Base-by-base conservation (phyloP, 2,113 vertebrate species). In the Labeo catla region DNA sequence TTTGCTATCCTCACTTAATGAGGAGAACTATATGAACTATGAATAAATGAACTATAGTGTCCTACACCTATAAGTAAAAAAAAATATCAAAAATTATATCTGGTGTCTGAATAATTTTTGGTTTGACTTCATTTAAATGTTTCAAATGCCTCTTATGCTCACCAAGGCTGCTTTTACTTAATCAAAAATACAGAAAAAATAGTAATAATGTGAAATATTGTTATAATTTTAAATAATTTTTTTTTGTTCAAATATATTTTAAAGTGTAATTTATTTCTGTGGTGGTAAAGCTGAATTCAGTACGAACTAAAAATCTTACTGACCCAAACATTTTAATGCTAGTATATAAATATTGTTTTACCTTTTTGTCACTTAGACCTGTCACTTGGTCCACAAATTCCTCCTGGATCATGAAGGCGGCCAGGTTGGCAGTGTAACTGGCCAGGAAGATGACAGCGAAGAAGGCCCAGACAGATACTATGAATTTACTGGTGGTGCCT, bases 371-470 rank as follows among this genome's bases (percentile, higher is more conserved):
- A 39, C 97, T 99, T 72, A 99, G 96, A 15, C 98, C 98, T 0
- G 98, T 99, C 92, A 99, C 98, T 89, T 99, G 98, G 93, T 99
- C 98, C 8, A 99, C 98, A 91, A 99, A 99, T 88, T 99, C 98
- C 86, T 97, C 97, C 86, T 97, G 97, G 87, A 97, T 97, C 97
- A 97, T 97, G 88, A 97, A 97, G 49, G 97, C 97, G 13, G 97
- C 97, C 91, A 97, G 90, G 85, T 97, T 97, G 92, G 97, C 96
- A 34, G 97, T 97, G 87, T 97, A 97, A 79, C 96, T 97, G 89
- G 97, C 97, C 91, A 97, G 93, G 90, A 97, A 97, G 28, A 97
- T 97, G 91, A 97, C 96, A 0, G 97, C 97, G 8, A 97, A 97
- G 94, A 97, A 97, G 84, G 97, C 97, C 97, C 98, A 99, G 52